phyloP scores from a whole-genome alignment of 37 sponge, comb jelly and placozoan species.

The Trichoplax adhaerens region DNA sequence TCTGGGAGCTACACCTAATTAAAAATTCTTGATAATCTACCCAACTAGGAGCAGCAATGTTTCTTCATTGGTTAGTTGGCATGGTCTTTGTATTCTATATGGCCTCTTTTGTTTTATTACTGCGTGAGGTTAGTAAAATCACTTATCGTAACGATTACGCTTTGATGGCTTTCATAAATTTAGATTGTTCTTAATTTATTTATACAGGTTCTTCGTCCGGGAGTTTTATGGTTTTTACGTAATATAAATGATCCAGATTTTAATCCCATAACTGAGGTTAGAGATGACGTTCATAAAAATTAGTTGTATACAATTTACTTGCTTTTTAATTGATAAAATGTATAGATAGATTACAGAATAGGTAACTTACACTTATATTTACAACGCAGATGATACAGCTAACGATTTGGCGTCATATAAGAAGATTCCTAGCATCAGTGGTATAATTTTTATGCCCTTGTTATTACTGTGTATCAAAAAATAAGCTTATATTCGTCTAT shows the following conservation, averaged over 20 bases:
- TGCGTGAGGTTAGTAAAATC: constrained; percentile 35
- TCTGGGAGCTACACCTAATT: constrained; percentile 1
- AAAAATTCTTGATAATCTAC: neutral
- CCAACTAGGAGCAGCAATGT: constrained; percentile 51
- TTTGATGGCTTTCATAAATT: too few relatives aligned
- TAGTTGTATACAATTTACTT: too few relatives aligned
- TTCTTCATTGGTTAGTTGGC: constrained; percentile 91
- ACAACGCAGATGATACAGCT: constrained; percentile 52
- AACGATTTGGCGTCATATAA: constrained; percentile 44
- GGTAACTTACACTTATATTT: neutral
- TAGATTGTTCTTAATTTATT: neutral
- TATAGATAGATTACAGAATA: too few relatives aligned
- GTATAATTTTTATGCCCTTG: constrained; percentile 17
- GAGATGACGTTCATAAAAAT: too few relatives aligned
- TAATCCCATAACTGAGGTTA: constrained; percentile 44
- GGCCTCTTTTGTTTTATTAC: constrained; percentile 81
- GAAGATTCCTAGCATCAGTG: constrained; percentile 71
- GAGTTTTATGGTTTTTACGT: constrained; percentile 87
- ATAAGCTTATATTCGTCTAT: neutral
- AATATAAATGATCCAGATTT: constrained; percentile 93
- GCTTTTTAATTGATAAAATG: too few relatives aligned
- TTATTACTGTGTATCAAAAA: constrained; percentile 2
- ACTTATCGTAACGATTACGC: neutral
- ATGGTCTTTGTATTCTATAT: constrained; percentile 92
- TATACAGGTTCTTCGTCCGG: constrained; percentile 53